Base-by-base conservation (phyloP, 2,888 invertebrate genomes). In the Tipula lateralis region DNA sequence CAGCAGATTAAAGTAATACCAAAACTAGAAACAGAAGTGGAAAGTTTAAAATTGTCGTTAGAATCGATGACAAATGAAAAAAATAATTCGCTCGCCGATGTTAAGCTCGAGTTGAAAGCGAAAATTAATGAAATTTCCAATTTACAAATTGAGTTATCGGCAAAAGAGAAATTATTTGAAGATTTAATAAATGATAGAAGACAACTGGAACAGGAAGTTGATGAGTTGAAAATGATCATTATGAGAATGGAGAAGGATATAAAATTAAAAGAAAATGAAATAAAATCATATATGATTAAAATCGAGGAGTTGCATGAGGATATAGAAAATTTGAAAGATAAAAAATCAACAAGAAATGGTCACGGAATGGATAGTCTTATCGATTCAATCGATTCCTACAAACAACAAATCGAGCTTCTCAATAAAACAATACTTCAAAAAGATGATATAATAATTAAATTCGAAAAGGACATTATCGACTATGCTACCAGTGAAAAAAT, bases 1-100 rank as follows among this genome's bases (percentile, higher is more conserved):
- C 90, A 91, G 16, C 91, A 91, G 84, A 88, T 93, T 5, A 91
- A 91, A 87, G 90, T 91, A 81, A 92, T 92, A 0, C 84, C 80
- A 44, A 39, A 84, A 84, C 24, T 84, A 30, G 50, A 84, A 84
- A 44, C 44, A 29, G 84, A 84, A 16, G 84, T 84, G n/a, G 85
- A 85, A 84, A 85, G 85, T 83, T 85, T 86, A 36, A 86, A 86
- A 85, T 84, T 82, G 2, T 83, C 85, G 2, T 29, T 86, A 5
- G 85, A 86, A 82, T 85, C 44, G 30, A 80, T 85, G 29, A 85
- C 85, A 36, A 85, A 85, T 29, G 87, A 87, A 91, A 92, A 87
- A 89, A 90, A 91, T 83, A 90, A 91, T 85, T 91, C 91, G 86
- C 88, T 91, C 44, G 91, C 91, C 83, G 89, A 88, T 85, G 88